Percentiles rank a stretch among this genome's conserved stretches.
These are phyloP conservation scores for Eidolon helvum DNA, from an alignment of 2,113 vertebrate genomes.

Conservation along the genomic window DNA sequence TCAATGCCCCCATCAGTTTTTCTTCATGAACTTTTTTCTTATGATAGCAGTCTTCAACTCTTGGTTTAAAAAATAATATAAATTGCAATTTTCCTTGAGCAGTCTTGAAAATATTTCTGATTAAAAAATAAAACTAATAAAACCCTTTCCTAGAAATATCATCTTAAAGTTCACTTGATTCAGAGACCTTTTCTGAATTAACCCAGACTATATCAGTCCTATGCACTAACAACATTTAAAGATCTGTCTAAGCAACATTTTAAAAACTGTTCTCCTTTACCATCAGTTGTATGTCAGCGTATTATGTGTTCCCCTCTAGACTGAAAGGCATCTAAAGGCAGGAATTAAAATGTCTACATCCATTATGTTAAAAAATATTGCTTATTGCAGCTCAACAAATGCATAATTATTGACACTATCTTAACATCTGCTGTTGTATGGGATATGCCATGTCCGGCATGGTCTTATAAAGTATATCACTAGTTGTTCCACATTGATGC, in stretches of 20 bases:
- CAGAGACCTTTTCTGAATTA: background rate
- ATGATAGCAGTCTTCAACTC: background rate
- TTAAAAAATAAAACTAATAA: constrained; percentile 11
- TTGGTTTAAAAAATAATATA: background rate
- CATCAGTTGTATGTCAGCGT: background rate
- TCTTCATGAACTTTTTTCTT: background rate
- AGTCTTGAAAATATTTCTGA: constrained; percentile 10
- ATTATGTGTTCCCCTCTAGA: background rate
- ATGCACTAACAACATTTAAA: background rate
- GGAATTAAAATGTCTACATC: background rate
- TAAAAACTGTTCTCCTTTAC: background rate
- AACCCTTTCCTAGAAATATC: background rate
- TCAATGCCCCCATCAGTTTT: background rate
- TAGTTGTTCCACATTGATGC: background rate
- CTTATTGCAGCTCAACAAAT: background rate
- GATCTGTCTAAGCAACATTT: background rate
- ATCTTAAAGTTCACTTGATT: background rate
- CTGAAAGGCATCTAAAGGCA: background rate
- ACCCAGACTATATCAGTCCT: background rate
- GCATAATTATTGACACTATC: background rate
- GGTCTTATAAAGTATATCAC: background rate
- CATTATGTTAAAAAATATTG: background rate
- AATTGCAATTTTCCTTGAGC: background rate
- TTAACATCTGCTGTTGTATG: background rate
- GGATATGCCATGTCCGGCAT: background rate